Conservation (phyloP, 2,888 invertebrate genomes). For the Scaeva pyrastri region DNA sequence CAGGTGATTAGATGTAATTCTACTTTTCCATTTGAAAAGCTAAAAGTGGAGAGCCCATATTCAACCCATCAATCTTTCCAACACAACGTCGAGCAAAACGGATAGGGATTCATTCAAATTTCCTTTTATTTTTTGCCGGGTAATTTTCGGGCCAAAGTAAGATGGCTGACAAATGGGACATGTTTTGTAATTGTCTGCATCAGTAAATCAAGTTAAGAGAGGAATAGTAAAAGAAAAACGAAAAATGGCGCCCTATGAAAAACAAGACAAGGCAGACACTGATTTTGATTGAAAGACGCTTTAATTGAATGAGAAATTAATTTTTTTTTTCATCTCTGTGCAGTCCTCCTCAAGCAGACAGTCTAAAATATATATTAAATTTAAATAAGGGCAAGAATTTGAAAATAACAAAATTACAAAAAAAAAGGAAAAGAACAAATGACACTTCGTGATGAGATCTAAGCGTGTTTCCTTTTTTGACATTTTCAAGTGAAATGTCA, state of each 20-base stretch:
- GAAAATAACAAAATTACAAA: not conserved
- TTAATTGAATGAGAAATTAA: conserved; percentile 17
- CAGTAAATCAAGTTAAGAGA: not conserved
- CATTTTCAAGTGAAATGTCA: conserved; percentile 2
- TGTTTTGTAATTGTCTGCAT: conserved; percentile 1
- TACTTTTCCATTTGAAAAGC: not conserved
- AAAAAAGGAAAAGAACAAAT: not conserved
- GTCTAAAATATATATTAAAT: not conserved
- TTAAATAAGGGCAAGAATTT: not conserved
- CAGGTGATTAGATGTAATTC: conserved; percentile 31
- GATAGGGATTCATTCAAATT: conserved; percentile 2
- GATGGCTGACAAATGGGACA: not conserved
- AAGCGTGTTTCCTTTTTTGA: not conserved
- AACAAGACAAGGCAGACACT: not conserved
- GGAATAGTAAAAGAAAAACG: not conserved
- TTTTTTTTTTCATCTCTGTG: not conserved
- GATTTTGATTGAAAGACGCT: conserved; percentile 31
- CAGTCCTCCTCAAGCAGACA: not conserved
- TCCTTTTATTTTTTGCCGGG: not conserved
- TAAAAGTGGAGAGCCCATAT: not conserved
- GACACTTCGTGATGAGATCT: not conserved
- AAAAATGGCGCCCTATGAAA: conserved; percentile 22
- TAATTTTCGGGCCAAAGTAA: not conserved
- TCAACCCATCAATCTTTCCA: not conserved
- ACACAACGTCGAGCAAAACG: not conserved